A percentile compares a stretch with the other conserved stretches of the same genome.
Evolutionary conservation across 64 coral and sea anemone species (phyloP).

Genomic region (Montipora capricornis): DNA sequence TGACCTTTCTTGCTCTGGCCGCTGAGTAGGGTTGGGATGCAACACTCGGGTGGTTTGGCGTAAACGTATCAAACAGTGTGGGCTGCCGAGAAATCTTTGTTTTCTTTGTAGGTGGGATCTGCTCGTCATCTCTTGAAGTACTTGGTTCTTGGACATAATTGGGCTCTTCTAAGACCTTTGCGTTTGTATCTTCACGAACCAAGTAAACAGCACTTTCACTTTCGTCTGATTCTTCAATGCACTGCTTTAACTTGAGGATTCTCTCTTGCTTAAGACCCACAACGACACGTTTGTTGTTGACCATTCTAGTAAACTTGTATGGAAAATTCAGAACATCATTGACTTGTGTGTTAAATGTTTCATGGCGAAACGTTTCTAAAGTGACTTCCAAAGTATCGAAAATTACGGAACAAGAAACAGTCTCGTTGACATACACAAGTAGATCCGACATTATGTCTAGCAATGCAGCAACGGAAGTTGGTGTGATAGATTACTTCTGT

Average conservation of each 20-base stretch:
- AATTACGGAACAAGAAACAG: not conserved
- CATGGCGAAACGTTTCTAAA: conserved; percentile 3
- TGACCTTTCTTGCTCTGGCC: conserved; percentile 50
- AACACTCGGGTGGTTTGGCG: not conserved
- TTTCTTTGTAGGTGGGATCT: not conserved
- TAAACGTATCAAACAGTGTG: not conserved
- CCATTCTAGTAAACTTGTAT: not conserved
- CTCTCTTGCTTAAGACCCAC: not conserved
- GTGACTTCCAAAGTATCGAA: not conserved
- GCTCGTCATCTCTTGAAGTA: not conserved
- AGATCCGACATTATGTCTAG: not conserved
- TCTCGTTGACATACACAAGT: not conserved
- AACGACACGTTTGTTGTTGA: conserved; percentile 10
- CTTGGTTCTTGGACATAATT: not conserved
- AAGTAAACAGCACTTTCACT: not conserved
- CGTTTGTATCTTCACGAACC: not conserved
- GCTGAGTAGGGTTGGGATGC: conserved; percentile 9
- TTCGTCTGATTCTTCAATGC: not conserved
- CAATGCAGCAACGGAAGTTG: too few relatives aligned
- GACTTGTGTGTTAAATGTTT: not conserved
- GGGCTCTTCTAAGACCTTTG: not conserved
- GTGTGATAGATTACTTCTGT: too few relatives aligned
- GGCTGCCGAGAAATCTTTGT: not conserved
- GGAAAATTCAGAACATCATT: not conserved
- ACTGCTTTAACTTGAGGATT: not conserved